A percentile compares a stretch with the other conserved stretches of the same genome.
These are phyloP conservation scores for Anguilla pacifica DNA, from an alignment of 2,797 vertebrate genomes.

Conservation along the genomic window DNA sequence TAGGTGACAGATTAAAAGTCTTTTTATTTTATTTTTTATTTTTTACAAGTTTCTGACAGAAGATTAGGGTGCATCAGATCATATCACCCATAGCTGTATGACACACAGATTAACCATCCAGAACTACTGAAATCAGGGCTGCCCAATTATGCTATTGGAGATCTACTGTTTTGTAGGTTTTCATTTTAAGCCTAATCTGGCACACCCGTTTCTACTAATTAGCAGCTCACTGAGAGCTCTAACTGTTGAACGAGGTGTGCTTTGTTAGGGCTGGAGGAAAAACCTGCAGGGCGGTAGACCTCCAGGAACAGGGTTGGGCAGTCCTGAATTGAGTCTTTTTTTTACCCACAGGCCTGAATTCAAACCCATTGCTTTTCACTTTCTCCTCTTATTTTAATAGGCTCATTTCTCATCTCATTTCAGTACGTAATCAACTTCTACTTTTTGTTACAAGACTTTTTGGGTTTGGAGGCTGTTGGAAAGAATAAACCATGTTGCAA, in stretches of 20 bases:
- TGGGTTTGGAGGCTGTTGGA: not conserved
- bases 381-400: not conserved
- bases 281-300: no score
- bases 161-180: no score
- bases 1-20: not conserved
- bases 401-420: not conserved
- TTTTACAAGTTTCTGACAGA: not conserved
- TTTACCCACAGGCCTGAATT: not conserved
- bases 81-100: not conserved
- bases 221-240: no score
- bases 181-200: no score
- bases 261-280: no score
- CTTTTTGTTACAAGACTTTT: not conserved
- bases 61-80: not conserved
- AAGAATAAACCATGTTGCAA: not conserved
- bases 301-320: no score
- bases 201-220: no score
- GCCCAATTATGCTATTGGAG: not conserved
- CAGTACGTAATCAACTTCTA: not conserved
- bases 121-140: not conserved
- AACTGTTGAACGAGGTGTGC: no score
- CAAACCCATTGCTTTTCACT: not conserved
- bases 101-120: not conserved
- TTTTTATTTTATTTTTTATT: no score
- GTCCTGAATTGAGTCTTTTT: not conserved